phyloP scores from a whole-genome alignment of 2,113 vertebrate genomes.

The Cyanocitta stelleri region DNA sequence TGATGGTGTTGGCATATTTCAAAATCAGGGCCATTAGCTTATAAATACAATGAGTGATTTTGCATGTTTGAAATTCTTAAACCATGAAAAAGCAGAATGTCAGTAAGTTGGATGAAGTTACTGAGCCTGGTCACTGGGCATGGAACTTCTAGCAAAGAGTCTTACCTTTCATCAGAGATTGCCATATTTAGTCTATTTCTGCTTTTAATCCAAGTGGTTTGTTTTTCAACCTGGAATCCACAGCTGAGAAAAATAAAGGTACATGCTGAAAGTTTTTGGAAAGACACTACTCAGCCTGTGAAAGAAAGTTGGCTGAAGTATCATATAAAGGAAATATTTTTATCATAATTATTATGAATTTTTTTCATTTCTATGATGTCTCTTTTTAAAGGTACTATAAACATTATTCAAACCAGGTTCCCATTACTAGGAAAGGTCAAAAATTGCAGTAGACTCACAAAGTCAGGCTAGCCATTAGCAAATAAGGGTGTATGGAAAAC shows the following conservation, averaged over 20 bases:
- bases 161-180: not conserved
- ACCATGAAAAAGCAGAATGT: not conserved
- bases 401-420: conserved; percentile 21
- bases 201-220: not conserved
- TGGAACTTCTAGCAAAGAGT: not conserved
- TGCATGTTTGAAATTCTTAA: not conserved
- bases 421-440: conserved; percentile 19
- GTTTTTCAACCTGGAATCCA: not conserved
- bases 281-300: not conserved
- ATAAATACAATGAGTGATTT: not conserved
- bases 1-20: not conserved
- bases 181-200: not conserved
- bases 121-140: not conserved
- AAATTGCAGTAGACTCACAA: conserved; percentile 14
- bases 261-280: not conserved
- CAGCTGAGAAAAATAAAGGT: not conserved
- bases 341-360: not conserved
- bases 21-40: not conserved
- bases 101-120: not conserved
- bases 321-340: not conserved
- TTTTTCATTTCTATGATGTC: not conserved
- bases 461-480: conserved; percentile 38
- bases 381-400: conserved; percentile 30
- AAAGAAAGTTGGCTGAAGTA: not conserved
- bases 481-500: conserved; percentile 57